Evolutionary conservation across 2,888 invertebrate genomes (phyloP).

Genomic region (Linyphia triangularis): DNA sequence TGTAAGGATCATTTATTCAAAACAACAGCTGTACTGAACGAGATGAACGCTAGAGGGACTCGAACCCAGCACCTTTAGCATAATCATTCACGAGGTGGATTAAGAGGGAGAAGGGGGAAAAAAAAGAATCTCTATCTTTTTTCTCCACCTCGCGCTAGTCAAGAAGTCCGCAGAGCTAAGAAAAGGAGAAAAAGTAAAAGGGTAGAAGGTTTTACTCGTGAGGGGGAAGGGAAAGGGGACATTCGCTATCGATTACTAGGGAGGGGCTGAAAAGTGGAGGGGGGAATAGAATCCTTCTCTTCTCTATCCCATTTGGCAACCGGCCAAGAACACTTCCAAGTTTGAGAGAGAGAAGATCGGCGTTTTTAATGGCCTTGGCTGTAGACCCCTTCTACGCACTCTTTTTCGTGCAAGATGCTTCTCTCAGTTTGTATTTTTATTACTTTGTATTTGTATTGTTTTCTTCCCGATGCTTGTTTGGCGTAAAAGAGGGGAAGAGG

Average conservation of each 20-base stretch:
- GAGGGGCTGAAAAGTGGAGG: neutral
- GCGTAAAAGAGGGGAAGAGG: neutral
- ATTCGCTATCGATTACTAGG: slow-evolving; percentile 65
- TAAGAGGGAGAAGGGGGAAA: no score
- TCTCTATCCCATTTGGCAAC: slow-evolving; percentile 48
- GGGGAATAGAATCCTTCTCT: slow-evolving; percentile 25
- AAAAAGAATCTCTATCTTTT: no score
- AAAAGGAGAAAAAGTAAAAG: slow-evolving; percentile 10
- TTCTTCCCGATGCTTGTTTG: neutral
- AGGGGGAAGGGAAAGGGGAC: no score
- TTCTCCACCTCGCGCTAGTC: neutral
- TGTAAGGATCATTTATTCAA: no score
- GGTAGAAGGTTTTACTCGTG: slow-evolving; percentile 24
- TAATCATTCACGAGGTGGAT: no score
- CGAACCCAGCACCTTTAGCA: no score
- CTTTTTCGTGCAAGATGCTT: neutral
- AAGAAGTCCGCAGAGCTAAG: slow-evolving; percentile 1
- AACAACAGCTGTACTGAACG: no score
- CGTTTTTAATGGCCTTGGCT: slow-evolving; percentile 49
- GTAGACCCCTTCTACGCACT: neutral
- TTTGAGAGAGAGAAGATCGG: slow-evolving; percentile 35
- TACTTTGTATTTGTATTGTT: neutral
- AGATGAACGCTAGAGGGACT: no score
- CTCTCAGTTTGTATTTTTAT: neutral
- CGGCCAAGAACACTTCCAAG: slow-evolving; percentile 60